Evolutionary conservation across 1,140 invertebrate species (phyloP).

Genomic region (Cepaea nemoralis): DNA sequence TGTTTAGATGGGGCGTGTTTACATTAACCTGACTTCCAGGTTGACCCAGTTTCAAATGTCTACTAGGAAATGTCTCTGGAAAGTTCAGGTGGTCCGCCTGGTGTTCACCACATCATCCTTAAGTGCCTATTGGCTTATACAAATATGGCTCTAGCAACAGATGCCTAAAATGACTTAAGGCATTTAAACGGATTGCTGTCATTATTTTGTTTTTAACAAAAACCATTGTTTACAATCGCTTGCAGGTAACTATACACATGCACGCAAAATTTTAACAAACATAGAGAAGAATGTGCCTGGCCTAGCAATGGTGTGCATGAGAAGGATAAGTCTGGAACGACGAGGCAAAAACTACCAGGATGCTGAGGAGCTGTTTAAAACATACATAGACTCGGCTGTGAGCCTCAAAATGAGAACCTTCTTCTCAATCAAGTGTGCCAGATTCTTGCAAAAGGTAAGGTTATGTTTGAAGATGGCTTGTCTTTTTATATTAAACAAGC

Average conservation of each 20-base stretch:
- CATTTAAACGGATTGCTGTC: too few relatives aligned
- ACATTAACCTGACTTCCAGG: too few relatives aligned
- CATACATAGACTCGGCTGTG: constrained; percentile 76
- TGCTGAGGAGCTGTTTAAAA: constrained; percentile 85
- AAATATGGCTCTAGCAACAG: too few relatives aligned
- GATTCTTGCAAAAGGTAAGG: constrained; percentile 86
- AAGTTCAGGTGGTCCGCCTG: too few relatives aligned
- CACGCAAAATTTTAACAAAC: constrained; percentile 85
- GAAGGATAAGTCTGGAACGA: constrained; percentile 89
- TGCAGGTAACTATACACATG: constrained; percentile 80
- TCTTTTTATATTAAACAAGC: not conserved
- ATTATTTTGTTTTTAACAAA: too few relatives aligned
- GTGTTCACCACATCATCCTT: not conserved
- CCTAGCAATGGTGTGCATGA: constrained; percentile 75
- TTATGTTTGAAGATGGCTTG: not conserved
- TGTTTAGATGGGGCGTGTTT: too few relatives aligned
- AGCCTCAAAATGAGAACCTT: constrained; percentile 83
- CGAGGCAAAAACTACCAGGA: constrained; percentile 82
- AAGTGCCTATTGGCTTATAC: not conserved
- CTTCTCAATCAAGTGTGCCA: constrained; percentile 90
- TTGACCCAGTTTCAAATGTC: too few relatives aligned
- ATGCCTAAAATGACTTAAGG: too few relatives aligned
- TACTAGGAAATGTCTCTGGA: too few relatives aligned
- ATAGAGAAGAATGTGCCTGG: constrained; percentile 87
- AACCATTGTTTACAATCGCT: not conserved